Evolutionary conservation across 2,797 vertebrate species (phyloP).

Genomic region (Crenichthys baileyi): DNA sequence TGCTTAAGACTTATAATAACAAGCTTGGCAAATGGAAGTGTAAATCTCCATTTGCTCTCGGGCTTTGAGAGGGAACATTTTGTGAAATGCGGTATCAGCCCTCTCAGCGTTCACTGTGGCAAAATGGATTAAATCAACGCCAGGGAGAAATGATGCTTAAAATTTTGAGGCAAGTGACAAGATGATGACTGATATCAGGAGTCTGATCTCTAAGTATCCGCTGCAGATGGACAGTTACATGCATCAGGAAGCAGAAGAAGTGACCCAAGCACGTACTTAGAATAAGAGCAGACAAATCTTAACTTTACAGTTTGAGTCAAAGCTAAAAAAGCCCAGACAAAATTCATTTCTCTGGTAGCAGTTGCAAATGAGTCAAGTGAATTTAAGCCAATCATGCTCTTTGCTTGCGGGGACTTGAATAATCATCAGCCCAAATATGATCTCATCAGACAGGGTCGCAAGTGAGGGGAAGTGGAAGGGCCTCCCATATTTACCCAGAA

Average conservation of each 20-base stretch:
- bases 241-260: background rate
- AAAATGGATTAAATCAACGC: conserved; percentile 45
- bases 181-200: conserved; percentile 5
- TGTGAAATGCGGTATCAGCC: conserved; percentile 45
- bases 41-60: conserved; percentile 45
- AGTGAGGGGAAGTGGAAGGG: conserved; percentile 44
- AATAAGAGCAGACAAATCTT: background rate
- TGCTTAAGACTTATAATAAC: conserved; percentile 54
- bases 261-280: background rate
- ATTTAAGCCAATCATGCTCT: conserved; percentile 51
- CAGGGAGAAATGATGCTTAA: conserved; percentile 25
- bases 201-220: conserved; percentile 13
- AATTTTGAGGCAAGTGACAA: conserved; percentile 26
- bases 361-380: conserved; percentile 45
- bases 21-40: conserved; percentile 60
- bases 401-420: conserved; percentile 40
- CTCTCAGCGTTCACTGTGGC: conserved; percentile 46
- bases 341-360: conserved; percentile 19
- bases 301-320: conserved; percentile 19
- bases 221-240: background rate
- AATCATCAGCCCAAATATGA: conserved; percentile 69
- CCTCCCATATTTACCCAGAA: conserved; percentile 63
- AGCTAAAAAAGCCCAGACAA: conserved; percentile 18
- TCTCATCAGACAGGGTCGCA: conserved; percentile 72
- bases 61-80: conserved; percentile 53